Percentiles rank a stretch among this genome's conserved stretches.
These are phyloP conservation scores for Symphodus melops DNA, from an alignment of 2,113 vertebrate genomes.

Conservation along the genomic window DNA sequence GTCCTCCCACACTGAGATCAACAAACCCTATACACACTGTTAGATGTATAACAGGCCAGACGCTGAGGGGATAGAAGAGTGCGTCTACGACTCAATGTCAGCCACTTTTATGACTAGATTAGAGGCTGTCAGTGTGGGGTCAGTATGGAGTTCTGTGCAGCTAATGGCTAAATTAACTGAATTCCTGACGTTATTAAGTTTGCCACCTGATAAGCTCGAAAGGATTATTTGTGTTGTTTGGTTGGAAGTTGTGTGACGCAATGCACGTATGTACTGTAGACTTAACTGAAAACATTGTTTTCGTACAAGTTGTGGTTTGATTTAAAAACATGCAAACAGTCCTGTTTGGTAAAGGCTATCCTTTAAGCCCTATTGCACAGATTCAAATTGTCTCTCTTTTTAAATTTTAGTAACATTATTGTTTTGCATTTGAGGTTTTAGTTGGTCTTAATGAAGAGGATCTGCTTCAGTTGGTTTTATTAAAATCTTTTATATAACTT, in stretches of 20 bases:
- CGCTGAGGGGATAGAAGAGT: background rate
- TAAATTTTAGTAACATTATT: background rate
- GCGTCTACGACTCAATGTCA: background rate
- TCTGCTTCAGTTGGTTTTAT: background rate
- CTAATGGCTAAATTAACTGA: slow-evolving; percentile 21
- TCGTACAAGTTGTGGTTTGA: no score
- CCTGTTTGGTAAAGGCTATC: background rate
- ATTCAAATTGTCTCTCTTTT: background rate
- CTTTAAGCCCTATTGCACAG: background rate
- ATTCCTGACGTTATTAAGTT: slow-evolving; percentile 8
- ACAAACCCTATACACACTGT: slow-evolving; percentile 13
- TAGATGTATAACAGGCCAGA: slow-evolving; percentile 1
- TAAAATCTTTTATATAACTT: background rate
- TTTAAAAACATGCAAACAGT: background rate
- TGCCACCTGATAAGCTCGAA: background rate
- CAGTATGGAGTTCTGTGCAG: slow-evolving; percentile 1
- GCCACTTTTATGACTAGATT: slow-evolving; percentile 2
- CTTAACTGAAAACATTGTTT: background rate
- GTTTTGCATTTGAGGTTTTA: background rate
- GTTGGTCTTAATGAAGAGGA: background rate
- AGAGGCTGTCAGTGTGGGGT: slow-evolving; percentile 9
- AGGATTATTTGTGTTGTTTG: slow-evolving; percentile 7
- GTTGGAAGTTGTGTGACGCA: background rate
- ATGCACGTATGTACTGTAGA: background rate
- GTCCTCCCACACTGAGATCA: slow-evolving; percentile 46